Conservation (phyloP, 2,888 invertebrate genomes). For the Chelonus formosanus region DNA sequence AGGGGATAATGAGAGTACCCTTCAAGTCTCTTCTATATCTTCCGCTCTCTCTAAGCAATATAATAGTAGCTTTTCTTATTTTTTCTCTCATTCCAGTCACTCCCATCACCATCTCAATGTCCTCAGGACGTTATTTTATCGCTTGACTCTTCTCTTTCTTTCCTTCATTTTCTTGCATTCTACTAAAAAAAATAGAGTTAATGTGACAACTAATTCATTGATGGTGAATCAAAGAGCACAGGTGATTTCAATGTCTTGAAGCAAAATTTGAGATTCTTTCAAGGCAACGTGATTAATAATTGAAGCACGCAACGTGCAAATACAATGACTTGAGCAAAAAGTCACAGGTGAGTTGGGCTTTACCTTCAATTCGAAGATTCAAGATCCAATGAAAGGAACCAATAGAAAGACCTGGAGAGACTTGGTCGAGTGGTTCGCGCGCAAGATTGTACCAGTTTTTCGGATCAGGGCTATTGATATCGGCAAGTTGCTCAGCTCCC, state of each 20-base stretch:
- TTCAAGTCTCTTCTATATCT: conserved; percentile 45
- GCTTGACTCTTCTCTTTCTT: conserved; percentile 12
- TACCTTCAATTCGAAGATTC: conserved; percentile 33
- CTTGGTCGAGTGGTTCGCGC: conserved; percentile 35
- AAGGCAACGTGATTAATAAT: conserved; percentile 52
- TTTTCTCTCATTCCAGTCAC: conserved; percentile 52
- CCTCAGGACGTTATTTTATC: conserved; percentile 52
- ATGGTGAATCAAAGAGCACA: not conserved
- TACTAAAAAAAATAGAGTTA: too few species aligned
- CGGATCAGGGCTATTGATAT: conserved; percentile 55
- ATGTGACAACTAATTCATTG: too few species aligned
- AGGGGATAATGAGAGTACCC: conserved; percentile 56
- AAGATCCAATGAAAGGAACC: conserved; percentile 13
- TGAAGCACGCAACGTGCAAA: conserved; percentile 55
- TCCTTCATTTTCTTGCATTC: too few species aligned
- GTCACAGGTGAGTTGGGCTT: conserved; percentile 51
- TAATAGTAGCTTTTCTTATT: conserved; percentile 58
- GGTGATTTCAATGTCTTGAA: too few species aligned
- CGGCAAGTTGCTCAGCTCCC: conserved; percentile 38
- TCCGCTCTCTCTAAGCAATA: conserved; percentile 42
- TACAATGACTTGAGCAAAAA: conserved; percentile 57
- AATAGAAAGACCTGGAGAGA: conserved; percentile 25
- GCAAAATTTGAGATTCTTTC: not conserved
- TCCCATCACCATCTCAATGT: conserved; percentile 44
- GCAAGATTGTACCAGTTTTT: conserved; percentile 63